These are phyloP conservation scores for Luidia sarsii DNA, from an alignment of 53 echinoderm and acorn worm genomes.

Conservation along the genomic window DNA sequence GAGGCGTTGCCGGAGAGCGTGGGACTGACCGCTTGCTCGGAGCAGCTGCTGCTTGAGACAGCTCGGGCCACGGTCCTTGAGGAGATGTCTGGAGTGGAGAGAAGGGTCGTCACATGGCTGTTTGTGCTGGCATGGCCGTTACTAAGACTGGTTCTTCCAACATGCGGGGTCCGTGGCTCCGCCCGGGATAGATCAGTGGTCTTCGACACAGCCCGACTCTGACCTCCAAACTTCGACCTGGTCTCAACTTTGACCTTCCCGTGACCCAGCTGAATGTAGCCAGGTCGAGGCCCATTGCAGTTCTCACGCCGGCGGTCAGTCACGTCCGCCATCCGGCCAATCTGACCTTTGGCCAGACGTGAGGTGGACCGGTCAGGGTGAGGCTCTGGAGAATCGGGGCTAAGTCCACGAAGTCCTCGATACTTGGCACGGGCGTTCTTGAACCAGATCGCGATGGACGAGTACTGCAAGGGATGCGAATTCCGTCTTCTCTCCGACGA, in stretches of 20 bases:
- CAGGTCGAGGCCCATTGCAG: slow-evolving; percentile 4
- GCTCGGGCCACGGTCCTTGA: slow-evolving; percentile 17
- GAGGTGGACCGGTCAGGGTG: slow-evolving; percentile 2
- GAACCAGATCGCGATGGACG: slow-evolving; percentile 98
- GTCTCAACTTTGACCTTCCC: slow-evolving; percentile 16
- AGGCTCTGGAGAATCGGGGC: slow-evolving; percentile 44
- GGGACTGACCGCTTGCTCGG: slow-evolving; percentile 8
- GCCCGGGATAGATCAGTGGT: neutral
- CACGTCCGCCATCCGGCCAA: neutral
- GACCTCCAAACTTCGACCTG: slow-evolving; percentile 25
- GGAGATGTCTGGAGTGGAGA: slow-evolving; percentile 29
- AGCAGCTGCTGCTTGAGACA: slow-evolving; percentile 10
- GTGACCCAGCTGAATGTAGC: slow-evolving; percentile 13
- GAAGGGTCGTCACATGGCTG: neutral
- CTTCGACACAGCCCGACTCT: slow-evolving; percentile 6
- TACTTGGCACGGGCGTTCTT: slow-evolving; percentile 99
- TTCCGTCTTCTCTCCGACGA: slow-evolving; percentile 80
- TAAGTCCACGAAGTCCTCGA: slow-evolving; percentile 57
- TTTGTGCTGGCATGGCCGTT: slow-evolving; percentile 22
- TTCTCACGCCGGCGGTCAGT: slow-evolving; percentile 17
- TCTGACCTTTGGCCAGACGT: slow-evolving; percentile 15
- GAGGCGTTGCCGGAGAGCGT: slow-evolving; percentile 7
- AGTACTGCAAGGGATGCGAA: slow-evolving; percentile 93
- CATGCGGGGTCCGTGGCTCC: neutral
- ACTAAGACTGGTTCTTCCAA: slow-evolving; percentile 12